Evolutionary conservation across 2,888 invertebrate species (phyloP), one percentile per base, ranked within the genome.

Genomic region (Anticlea derivata): DNA sequence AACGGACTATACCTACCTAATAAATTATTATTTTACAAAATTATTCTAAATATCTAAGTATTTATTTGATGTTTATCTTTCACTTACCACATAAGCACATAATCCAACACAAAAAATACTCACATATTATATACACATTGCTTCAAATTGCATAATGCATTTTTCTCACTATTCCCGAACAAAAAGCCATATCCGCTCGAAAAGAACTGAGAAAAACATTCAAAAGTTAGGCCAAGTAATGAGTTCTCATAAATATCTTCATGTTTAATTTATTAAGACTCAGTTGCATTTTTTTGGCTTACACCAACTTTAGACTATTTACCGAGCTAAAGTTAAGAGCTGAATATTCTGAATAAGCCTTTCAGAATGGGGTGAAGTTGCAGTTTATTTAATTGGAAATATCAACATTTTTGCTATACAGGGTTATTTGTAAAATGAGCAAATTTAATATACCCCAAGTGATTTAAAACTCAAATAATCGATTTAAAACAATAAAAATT

Each of bases 231-330:
- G 62, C 64, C 61, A 73, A 75, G 66, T 83, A 85, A 85, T 83
- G 82, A 85, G 74, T 64, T 51, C 63, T 68, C 71, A 75, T 86
- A 87, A 83, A 86, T 82, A 83, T 72, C 67, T 70, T 77, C 78
- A 78, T 80, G 80, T 82, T 76, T 83, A 80, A 86, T 83, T 86
- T 87, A 88, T 81, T 75, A 75, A 63, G 59, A 64, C 24, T 69
- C 70, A 73, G 73, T 77, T 75, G 78, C 75, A 83, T 79, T 83
- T 83, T 86, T 86, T 86, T 80, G 79, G 70, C 73, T 70, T 66
- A 71, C 63, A 50, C 48, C 61, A 65, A 63, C 67, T 78, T 75
- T 80, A 78, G 76, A 71, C 75, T 71, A 41, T 46, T 49, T 45
- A 49, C 35, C 61, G 58, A 70, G 74, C 73, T 81, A 78, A 78